Percentiles rank a stretch among this genome's conserved stretches.
These are phyloP conservation scores for Apamea epomidion DNA, from an alignment of 2,888 invertebrate genomes.

Conservation along the genomic window DNA sequence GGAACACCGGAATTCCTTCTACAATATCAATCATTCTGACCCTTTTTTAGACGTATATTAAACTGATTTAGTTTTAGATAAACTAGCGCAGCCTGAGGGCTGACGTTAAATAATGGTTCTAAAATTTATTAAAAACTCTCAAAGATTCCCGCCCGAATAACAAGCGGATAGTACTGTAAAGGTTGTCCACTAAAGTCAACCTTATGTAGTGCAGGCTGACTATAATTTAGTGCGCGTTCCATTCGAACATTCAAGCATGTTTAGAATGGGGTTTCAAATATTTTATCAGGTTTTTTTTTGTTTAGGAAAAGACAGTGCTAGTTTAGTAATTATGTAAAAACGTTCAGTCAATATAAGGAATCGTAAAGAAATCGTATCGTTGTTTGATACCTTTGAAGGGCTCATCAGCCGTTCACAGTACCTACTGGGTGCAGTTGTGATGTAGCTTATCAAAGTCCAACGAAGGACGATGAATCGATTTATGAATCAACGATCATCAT, in stretches of 20 bases:
- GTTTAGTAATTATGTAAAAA: no score
- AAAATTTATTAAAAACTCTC: background rate
- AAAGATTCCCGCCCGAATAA: no score
- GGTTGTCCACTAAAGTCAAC: no score
- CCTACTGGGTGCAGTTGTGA: background rate
- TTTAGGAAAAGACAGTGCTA: no score
- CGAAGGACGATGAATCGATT: background rate
- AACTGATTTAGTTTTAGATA: slow-evolving; percentile 7
- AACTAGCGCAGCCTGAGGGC: background rate
- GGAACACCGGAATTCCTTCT: background rate
- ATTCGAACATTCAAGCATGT: no score
- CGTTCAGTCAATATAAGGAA: no score
- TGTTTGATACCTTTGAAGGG: no score
- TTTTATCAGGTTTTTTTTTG: no score
- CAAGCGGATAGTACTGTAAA: background rate
- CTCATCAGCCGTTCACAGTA: background rate
- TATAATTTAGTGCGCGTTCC: no score
- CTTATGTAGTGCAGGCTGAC: no score
- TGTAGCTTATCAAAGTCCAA: background rate
- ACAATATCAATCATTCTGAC: slow-evolving; percentile 13
- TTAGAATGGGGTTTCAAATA: no score
- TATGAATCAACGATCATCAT: background rate
- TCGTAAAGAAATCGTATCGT: no score
- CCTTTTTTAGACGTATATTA: slow-evolving; percentile 1
- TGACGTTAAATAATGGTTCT: background rate